These are phyloP conservation scores for Gobius niger DNA, from an alignment of 2,113 vertebrate genomes.

Conservation along the genomic window DNA sequence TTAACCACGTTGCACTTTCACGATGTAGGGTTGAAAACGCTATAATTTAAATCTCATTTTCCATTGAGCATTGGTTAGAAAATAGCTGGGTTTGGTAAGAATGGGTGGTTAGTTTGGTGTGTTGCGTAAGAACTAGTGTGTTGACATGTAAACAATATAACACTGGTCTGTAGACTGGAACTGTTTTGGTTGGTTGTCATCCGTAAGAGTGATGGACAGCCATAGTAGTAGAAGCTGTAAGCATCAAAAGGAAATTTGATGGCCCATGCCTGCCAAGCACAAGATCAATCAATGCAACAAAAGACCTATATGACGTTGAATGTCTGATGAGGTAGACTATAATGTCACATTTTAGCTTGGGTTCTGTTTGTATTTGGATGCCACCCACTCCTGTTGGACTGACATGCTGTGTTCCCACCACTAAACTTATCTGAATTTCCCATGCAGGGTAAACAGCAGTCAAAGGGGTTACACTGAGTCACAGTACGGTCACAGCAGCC, in stretches of 20 bases:
- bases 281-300: conserved; percentile 65
- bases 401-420: conserved; percentile 50
- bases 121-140: not conserved
- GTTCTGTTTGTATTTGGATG: not conserved
- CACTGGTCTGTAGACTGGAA: conserved; percentile 27
- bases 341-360: conserved; percentile 25
- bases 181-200: conserved; percentile 36
- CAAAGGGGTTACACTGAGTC: conserved; percentile 7
- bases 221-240: conserved; percentile 14
- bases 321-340: conserved; percentile 55
- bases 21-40: not conserved
- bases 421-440: conserved; percentile 21
- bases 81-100: not conserved
- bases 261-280: conserved; percentile 38
- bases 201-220: conserved; percentile 50
- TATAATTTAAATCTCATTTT: conserved; percentile 8
- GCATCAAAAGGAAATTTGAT: conserved; percentile 37
- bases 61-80: not conserved
- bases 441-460: conserved; percentile 15
- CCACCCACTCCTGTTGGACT: conserved; percentile 36
- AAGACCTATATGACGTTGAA: conserved; percentile 43
- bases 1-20: conserved; percentile 9
- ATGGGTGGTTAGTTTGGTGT: not conserved
- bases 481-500: not conserved
- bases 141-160: conserved; percentile 1